Evolutionary conservation across 2,113 vertebrate species (phyloP).

Genomic region (Loxodonta africana): DNA sequence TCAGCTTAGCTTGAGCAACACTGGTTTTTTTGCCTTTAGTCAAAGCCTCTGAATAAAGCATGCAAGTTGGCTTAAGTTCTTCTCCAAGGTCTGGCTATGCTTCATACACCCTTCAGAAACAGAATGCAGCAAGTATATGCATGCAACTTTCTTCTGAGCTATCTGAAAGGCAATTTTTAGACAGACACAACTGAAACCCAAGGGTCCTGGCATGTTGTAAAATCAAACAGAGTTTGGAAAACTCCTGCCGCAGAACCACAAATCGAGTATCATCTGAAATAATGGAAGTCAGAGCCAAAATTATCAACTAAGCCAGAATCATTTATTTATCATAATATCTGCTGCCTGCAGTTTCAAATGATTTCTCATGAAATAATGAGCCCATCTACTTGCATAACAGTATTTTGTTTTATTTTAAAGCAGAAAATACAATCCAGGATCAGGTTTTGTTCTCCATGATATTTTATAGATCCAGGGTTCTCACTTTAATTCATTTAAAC

Average conservation of each 20-base stretch:
- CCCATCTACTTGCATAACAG: background rate
- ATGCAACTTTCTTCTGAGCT: background rate
- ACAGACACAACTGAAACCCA: background rate
- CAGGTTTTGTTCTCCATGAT: background rate
- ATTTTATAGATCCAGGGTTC: background rate
- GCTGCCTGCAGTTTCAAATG: background rate
- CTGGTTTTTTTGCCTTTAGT: slow-evolving; percentile 69
- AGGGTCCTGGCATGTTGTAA: background rate
- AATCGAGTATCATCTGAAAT: background rate
- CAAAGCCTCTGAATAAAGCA: slow-evolving; percentile 72
- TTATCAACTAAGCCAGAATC: background rate
- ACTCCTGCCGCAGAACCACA: background rate
- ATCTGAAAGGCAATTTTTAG: slow-evolving; percentile 17
- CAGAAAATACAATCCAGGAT: background rate
- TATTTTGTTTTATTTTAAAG: slow-evolving; percentile 32
- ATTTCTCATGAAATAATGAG: background rate
- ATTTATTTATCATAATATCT: background rate
- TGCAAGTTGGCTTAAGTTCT: slow-evolving; percentile 68
- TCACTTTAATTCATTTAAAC: background rate
- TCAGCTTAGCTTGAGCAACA: background rate
- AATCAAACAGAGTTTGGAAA: background rate
- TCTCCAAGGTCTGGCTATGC: slow-evolving; percentile 65
- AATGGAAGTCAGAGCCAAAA: slow-evolving; percentile 32
- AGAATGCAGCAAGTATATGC: background rate
- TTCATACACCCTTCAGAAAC: slow-evolving; percentile 58